These are phyloP conservation scores for Conomelus anceps DNA, from an alignment of 2,888 invertebrate genomes.

Conservation along the genomic window DNA sequence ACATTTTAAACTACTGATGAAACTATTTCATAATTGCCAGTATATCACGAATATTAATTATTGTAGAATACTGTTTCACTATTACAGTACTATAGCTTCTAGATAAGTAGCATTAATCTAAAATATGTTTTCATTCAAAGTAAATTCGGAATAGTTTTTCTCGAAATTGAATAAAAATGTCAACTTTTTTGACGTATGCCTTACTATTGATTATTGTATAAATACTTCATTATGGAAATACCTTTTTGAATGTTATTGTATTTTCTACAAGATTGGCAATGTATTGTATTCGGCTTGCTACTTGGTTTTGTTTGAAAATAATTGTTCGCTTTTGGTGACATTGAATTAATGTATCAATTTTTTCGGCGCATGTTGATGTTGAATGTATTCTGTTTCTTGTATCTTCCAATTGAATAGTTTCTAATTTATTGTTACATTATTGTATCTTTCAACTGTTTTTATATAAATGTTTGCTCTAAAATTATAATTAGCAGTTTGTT, in stretches of 20 bases:
- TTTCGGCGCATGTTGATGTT: slow-evolving; percentile 6
- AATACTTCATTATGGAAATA: neutral
- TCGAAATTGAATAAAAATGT: no score
- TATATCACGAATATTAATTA: no score
- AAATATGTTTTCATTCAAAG: no score
- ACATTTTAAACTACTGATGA: no score
- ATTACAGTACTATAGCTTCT: no score
- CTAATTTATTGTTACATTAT: neutral
- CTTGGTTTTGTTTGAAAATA: slow-evolving; percentile 14
- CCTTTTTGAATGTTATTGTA: neutral
- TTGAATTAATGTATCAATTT: slow-evolving; percentile 4
- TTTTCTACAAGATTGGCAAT: slow-evolving; percentile 3
- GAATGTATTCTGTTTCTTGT: neutral
- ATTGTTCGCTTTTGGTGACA: slow-evolving; percentile 16
- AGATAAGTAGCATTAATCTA: no score
- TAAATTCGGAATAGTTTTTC: no score
- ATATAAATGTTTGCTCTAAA: neutral
- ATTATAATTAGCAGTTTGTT: neutral
- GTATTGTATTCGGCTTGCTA: slow-evolving; percentile 15
- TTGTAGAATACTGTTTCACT: no score
- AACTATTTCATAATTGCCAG: no score
- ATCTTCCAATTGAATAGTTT: neutral
- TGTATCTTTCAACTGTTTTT: neutral
- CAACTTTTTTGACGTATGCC: neutral
- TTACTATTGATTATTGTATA: neutral